Base-by-base conservation (phyloP, 1,140 invertebrate genomes). In the Drosophila repleta region DNA sequence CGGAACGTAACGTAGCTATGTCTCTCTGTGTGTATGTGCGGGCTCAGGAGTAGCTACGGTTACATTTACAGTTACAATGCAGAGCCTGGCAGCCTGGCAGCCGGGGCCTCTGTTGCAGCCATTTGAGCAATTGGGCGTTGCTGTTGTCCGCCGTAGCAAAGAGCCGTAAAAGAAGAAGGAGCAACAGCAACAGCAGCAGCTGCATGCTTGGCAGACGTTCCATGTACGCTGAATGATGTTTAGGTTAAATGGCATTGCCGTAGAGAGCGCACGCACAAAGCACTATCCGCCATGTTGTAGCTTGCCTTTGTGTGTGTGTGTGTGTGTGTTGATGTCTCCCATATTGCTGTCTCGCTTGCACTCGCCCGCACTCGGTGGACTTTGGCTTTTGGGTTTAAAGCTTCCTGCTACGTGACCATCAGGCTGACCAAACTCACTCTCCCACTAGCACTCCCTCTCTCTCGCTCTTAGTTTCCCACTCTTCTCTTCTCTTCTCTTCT, bases 41-140 rank as follows among this genome's bases (percentile, higher is more conserved):
- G 69, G 39, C 63, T 68, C 51, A 56, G 55, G 65, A 68, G 68
- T 57, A 57, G 20, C 37, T 35, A 35, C 18, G 46, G 53, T 29
- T 56, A 53, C 35, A 43, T 39, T 45, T 45, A 57, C 39, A 57
- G 53, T 56, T 56, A 41, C 20, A 56, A 20, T 35, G 39, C 32
- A 53, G 18, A 39, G 24, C 24, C 43, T 21, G 37, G 57, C 29
- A 29, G 29, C 2, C 29, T 8, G 29, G 29, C 29, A 29, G 11
- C 43, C 43, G 43, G 29, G 49, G 18, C 20, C 35, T 52, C 67
- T 55, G 60, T 48, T 64, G 68, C 65, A 67, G 70, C 64, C 65
- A 73, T 73, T 73, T 68, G 56, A 72, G 55, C 69, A 72, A 72
- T 72, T 72, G 69, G 55, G 48, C 68, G 68, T 66, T 52, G 68